Percentiles rank a stretch among this genome's conserved stretches.
phyloP scores from a whole-genome alignment of 2,797 vertebrate genomes.

The Scyliorhinus canicula region DNA sequence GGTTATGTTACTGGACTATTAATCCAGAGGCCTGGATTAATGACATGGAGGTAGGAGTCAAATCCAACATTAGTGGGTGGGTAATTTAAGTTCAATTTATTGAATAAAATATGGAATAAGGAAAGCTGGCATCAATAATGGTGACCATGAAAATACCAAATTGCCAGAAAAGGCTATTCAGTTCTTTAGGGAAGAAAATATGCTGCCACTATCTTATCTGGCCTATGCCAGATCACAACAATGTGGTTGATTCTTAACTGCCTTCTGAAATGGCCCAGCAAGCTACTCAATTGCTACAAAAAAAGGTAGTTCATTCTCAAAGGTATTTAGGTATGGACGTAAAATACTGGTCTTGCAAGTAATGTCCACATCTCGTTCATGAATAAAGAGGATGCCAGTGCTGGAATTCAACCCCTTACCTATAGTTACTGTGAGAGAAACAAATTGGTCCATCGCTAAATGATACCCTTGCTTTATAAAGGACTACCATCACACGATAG shows the following conservation, averaged over 20 bases:
- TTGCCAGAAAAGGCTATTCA: background rate
- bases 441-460: background rate
- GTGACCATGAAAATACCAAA: background rate
- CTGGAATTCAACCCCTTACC: background rate
- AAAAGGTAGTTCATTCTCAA: background rate
- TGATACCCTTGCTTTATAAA: background rate
- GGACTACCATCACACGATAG: background rate
- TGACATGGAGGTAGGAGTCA: background rate
- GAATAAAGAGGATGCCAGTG: background rate
- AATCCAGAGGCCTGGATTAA: background rate
- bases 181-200: background rate
- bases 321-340: background rate
- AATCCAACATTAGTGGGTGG: background rate
- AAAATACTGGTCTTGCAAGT: background rate
- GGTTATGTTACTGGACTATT: background rate
- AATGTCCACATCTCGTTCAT: background rate
- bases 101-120: background rate
- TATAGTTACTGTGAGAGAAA: background rate
- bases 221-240: background rate
- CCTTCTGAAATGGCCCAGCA: background rate
- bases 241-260: background rate
- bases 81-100: background rate
- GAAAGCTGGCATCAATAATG: background rate
- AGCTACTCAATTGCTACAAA: background rate
- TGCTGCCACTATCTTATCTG: background rate